These are phyloP conservation scores for Danio kyathit DNA, from an alignment of 2,797 vertebrate genomes.

Conservation along the genomic window DNA sequence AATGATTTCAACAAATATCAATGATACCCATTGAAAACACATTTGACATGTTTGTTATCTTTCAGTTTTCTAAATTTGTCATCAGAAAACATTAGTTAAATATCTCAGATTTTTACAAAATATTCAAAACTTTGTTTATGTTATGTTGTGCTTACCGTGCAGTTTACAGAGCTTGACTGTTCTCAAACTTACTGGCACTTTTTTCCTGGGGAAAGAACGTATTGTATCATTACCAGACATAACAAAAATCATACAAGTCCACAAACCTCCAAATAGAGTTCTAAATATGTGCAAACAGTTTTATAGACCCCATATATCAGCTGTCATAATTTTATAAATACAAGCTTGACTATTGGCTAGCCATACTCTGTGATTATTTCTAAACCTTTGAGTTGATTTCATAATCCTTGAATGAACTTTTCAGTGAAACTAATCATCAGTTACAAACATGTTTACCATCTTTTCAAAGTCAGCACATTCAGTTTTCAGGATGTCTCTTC, in stretches of 20 bases:
- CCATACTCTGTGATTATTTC: background rate
- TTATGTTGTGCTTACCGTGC: too few species aligned
- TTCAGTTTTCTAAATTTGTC: slow-evolving; percentile 18
- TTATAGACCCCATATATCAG: background rate
- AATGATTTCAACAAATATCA: background rate
- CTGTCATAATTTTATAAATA: background rate
- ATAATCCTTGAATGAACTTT: slow-evolving; percentile 35
- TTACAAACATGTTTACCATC: slow-evolving; percentile 29
- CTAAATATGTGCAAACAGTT: background rate
- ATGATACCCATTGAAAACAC: background rate
- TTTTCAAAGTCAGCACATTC: slow-evolving; percentile 39
- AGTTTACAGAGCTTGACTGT: slow-evolving; percentile 1
- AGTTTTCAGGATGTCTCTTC: slow-evolving; percentile 45
- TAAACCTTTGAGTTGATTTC: slow-evolving; percentile 24
- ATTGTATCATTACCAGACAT: too few species aligned
- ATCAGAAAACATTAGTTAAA: slow-evolving; percentile 20
- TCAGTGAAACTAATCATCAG: background rate
- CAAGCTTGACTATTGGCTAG: background rate
- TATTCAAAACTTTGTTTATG: too few species aligned
- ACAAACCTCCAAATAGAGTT: background rate
- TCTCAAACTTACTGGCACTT: background rate
- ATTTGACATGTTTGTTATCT: background rate
- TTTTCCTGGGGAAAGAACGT: background rate
- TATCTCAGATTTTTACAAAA: background rate
- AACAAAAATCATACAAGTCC: too few species aligned